A percentile compares a stretch with the other conserved stretches of the same genome.
These are phyloP conservation scores for Drosophila santomea DNA, from an alignment of 1,140 invertebrate species.

Conservation along the genomic window DNA sequence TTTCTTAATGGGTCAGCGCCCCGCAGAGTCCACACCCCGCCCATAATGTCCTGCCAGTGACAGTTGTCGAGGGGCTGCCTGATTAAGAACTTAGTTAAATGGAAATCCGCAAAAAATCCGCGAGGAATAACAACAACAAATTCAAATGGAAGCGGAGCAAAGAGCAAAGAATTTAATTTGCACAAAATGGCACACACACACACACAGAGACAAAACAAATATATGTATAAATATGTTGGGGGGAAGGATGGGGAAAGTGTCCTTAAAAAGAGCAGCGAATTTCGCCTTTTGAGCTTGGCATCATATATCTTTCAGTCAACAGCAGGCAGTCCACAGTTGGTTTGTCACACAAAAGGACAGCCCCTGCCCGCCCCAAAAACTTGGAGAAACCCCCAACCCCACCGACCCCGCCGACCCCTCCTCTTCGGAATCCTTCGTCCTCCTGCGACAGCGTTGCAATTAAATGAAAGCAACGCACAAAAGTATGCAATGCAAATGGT, in stretches of 20 bases:
- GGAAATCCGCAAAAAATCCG: slow-evolving; percentile 25
- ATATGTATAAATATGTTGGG: slow-evolving; percentile 8
- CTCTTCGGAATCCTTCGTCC: slow-evolving; percentile 6
- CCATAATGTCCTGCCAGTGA: slow-evolving; percentile 37
- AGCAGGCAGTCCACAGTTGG: slow-evolving; percentile 48
- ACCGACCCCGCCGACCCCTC: neutral
- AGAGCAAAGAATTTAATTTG: slow-evolving; percentile 54
- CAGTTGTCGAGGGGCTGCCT: slow-evolving; percentile 42
- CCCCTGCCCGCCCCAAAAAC: slow-evolving; percentile 11
- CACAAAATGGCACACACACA: slow-evolving; percentile 39
- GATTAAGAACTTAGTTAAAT: slow-evolving; percentile 72
- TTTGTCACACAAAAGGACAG: slow-evolving; percentile 56
- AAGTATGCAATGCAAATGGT: slow-evolving; percentile 61
- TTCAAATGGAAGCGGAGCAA: slow-evolving; percentile 40
- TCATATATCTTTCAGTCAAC: slow-evolving; percentile 58
- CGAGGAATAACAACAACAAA: slow-evolving; percentile 16
- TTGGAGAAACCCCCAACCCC: neutral
- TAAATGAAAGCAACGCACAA: slow-evolving; percentile 67
- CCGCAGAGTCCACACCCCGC: neutral
- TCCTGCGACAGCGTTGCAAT: slow-evolving; percentile 60
- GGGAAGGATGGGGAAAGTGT: slow-evolving; percentile 4
- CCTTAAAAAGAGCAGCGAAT: slow-evolving; percentile 48
- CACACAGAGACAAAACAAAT: slow-evolving; percentile 38
- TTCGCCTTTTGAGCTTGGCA: slow-evolving; percentile 47
- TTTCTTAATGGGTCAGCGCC: slow-evolving; percentile 38